Conservation (phyloP, 2,888 invertebrate genomes). For the Nematopogon swammerdamellus region DNA sequence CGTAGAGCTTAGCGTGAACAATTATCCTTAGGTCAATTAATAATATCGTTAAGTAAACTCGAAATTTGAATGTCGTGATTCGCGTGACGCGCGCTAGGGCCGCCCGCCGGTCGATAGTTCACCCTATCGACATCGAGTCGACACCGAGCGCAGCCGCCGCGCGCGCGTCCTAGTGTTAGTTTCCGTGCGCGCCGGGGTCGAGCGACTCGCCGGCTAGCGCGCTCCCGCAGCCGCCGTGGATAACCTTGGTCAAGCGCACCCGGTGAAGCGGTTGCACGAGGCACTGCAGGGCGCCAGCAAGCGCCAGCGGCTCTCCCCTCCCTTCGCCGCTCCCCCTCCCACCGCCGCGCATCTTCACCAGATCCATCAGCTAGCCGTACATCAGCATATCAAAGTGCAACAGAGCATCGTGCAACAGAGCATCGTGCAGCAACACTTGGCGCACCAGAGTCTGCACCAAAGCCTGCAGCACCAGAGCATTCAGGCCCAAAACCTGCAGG, state of each 20-base stretch:
- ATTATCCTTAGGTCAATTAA: neutral
- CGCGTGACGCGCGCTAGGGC: constrained; percentile 12
- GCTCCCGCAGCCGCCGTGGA: constrained; percentile 54
- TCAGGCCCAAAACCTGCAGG: constrained; percentile 14
- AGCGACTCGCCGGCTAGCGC: constrained; percentile 35
- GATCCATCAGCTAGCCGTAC: constrained; percentile 45
- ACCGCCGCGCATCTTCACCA: constrained; percentile 39
- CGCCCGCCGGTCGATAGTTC: constrained; percentile 19
- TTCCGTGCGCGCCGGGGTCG: constrained; percentile 54
- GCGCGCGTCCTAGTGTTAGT: constrained; percentile 36
- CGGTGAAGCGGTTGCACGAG: constrained; percentile 60
- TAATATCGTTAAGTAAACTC: constrained; percentile 20
- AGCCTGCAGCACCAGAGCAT: constrained; percentile 37
- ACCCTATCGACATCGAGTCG: constrained; percentile 27
- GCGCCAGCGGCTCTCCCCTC: constrained; percentile 60
- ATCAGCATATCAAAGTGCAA: constrained; percentile 49
- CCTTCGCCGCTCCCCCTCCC: constrained; percentile 38
- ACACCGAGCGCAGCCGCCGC: constrained; percentile 42
- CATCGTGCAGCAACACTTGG: constrained; percentile 48
- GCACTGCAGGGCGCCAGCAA: constrained; percentile 59
- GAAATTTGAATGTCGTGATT: constrained; percentile 30
- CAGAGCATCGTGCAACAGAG: constrained; percentile 49
- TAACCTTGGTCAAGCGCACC: constrained; percentile 55
- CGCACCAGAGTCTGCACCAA: constrained; percentile 45
- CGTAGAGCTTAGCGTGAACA: neutral